Conservation (phyloP, 2,113 vertebrate genomes). For the Hypomesus transpacificus region DNA sequence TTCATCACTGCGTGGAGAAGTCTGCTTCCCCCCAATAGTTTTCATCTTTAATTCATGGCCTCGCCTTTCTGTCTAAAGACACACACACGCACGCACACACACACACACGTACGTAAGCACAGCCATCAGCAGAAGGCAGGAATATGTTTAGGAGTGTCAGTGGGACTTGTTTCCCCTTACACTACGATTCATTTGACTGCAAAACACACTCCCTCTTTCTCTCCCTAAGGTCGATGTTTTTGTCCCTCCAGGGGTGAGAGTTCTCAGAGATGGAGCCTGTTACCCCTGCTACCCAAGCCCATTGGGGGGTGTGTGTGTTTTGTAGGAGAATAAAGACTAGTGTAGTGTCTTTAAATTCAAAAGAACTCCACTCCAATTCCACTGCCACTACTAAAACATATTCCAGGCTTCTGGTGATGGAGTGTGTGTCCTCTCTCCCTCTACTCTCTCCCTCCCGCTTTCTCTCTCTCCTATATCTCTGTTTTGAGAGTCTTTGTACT, state of each 20-base stretch:
- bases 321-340: too few relatives aligned
- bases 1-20: not conserved
- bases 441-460: not conserved
- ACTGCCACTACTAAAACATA: too few relatives aligned
- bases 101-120: not conserved
- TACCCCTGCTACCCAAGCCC: conserved; percentile 14
- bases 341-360: too few relatives aligned
- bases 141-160: conserved; percentile 3
- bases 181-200: not conserved
- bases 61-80: not conserved
- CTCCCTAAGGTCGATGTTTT: not conserved
- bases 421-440: not conserved
- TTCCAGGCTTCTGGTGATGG: too few relatives aligned
- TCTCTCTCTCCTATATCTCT: conserved; percentile 15
- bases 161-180: conserved; percentile 2
- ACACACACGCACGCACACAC: not conserved
- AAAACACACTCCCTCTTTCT: not conserved
- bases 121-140: not conserved
- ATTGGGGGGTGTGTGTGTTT: not conserved
- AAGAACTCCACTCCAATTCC: too few relatives aligned
- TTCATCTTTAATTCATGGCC: conserved; percentile 21
- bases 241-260: not conserved
- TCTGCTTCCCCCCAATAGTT: not conserved
- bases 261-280: not conserved
- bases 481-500: not conserved